These are phyloP conservation scores for Bilobella aurantiaca DNA, from an alignment of 1,140 invertebrate species.

Conservation along the genomic window DNA sequence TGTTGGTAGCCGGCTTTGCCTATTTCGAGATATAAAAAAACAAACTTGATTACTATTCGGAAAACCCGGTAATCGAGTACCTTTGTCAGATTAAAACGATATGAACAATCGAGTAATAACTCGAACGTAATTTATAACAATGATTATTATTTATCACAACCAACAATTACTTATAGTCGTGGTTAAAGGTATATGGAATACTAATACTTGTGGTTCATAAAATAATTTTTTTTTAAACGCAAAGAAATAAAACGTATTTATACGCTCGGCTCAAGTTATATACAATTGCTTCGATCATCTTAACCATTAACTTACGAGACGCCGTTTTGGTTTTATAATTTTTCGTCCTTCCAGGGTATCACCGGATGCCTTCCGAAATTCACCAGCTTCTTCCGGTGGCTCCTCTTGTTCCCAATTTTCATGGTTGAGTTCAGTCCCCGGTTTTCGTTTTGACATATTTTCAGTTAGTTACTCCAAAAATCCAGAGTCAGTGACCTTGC, in stretches of 20 bases:
- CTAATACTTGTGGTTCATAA: too few species aligned
- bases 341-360: conserved; percentile 19
- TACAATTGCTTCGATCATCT: too few species aligned
- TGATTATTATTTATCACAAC: too few species aligned
- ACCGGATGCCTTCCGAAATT: conserved; percentile 15
- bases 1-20: background rate
- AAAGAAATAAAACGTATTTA: too few species aligned
- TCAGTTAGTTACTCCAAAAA: background rate
- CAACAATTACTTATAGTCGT: too few species aligned
- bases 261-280: too few species aligned
- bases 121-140: too few species aligned
- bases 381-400: conserved; percentile 23
- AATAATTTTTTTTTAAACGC: too few species aligned
- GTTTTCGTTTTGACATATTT: conserved; percentile 17
- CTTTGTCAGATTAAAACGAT: too few species aligned
- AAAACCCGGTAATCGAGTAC: too few species aligned
- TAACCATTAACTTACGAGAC: conserved; percentile 12
- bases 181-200: too few species aligned
- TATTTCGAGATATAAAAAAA: background rate
- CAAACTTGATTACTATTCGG: background rate
- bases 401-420: conserved; percentile 30
- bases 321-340: conserved; percentile 19
- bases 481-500: background rate
- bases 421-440: conserved; percentile 26
- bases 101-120: background rate